Evolutionary conservation across 2,888 invertebrate genomes (phyloP), one percentile per base, ranked within the genome.

Genomic region (Noctua comes): DNA sequence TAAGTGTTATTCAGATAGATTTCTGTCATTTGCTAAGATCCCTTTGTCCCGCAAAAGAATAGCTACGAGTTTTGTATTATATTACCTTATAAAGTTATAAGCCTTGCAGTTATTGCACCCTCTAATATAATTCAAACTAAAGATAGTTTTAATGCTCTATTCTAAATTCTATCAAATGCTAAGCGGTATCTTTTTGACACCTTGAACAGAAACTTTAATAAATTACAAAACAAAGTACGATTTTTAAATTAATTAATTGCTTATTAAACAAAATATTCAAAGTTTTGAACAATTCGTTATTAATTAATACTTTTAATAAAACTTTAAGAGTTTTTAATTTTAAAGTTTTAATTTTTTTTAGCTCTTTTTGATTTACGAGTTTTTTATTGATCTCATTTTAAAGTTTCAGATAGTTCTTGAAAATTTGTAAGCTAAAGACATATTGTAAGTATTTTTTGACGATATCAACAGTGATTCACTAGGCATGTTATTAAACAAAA

Each of bases 281-380:
- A 68, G 65, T 82, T 80, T 71, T 1, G 16, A 43, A 51, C n/a
- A 79, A 82, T n/a, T 68, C 27, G 27, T 65, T 64, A 48, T 68
- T 64, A 64, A 48, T 68, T 64, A 64, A 68, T 71, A 79, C 11
- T 54, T 72, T 78, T 69, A 31, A 10, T 36, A 11, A 73, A 71
- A 73, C 16, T 80, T 24, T 24, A 21, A 83, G 27, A 84, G 79
- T 68, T 79, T 51, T 64, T 18, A 43, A 84, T 79, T 51, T 64
- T 18, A 43, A 84, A 27, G 11, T 51, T 10, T 68, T 68, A 31
- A 6, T 21, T 48, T 65, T 62, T 75, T 62, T 5, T 31, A 0
- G 16, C 24, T 5, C 48, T 16, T 36, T 16, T 36, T 69, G 73
- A 82, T 79, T 84, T 36, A 84, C 24, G 65, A 54, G 73, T 7